Base-by-base conservation (phyloP, 2,113 vertebrate species). In the Pavo muticus region DNA sequence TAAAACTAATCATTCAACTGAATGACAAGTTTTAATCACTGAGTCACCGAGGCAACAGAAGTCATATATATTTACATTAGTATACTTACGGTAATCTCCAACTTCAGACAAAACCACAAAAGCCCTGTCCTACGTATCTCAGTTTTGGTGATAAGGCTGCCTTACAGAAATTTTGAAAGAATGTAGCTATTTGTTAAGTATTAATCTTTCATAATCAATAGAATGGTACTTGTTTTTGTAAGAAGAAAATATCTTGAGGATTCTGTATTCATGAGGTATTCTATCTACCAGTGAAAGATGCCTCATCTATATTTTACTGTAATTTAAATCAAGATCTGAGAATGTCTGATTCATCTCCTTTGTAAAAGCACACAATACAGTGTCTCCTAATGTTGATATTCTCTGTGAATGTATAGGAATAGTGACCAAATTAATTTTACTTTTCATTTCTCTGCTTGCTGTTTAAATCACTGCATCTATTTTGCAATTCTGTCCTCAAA, bases 1-100 rank as follows among this genome's bases (percentile, higher is more conserved):
- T 76, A 10, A 6, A 4, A 56, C 10, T 88, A 44, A 73, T 44
- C 61, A 37, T 65, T 72, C 11, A 76, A 60, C 2, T 52, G 16
- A 90, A 68, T 57, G 71, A 42, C 8, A 64, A 47, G 25, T 79
- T 88, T 69, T 85, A 88, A 79, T 79, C 57, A 45, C 17, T 37
- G 15, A 74, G 13, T 54, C 50, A 68, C 6, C 45, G 24, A 71
- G 50, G 45, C n/a, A 59, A 61, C 29, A 63, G 81, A 60, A 3
- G 18, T 80, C 2, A 10, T 24, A 3, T 57, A 10, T 23, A 14
- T 47, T 14, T 47, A 3, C 15, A 68, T 25, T 17, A 74, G 4
- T 8, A 64, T 27, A 35, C 0, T 45, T 82, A 39, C 3, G 12
- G 30, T 11, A 4, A 32, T 18, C 7, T 59, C 2, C 1, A 84